phyloP scores from a whole-genome alignment of 2,113 vertebrate genomes.

The Chionis minor region DNA sequence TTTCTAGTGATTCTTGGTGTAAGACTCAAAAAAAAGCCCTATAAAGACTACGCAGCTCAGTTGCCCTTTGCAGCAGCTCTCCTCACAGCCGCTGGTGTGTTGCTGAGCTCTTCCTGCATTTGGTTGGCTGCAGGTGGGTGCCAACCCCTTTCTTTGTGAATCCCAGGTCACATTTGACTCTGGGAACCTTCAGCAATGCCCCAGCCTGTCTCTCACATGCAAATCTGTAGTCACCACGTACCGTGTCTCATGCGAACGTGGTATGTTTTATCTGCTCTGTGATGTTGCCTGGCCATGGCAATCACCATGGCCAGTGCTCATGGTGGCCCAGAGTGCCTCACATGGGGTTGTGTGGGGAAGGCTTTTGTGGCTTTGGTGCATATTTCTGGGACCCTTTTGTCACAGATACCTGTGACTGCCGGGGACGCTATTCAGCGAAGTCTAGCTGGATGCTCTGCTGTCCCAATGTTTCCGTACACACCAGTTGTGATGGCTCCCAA shows the following conservation, averaged over 20 bases:
- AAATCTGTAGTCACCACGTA: neutral
- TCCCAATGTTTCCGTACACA: neutral
- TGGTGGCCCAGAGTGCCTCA: neutral
- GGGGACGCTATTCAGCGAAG: neutral
- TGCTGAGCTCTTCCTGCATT: neutral
- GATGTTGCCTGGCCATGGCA: neutral
- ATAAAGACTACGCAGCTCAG: neutral
- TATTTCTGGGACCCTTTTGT: neutral
- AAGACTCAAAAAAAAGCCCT: neutral
- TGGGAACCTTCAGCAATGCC: neutral
- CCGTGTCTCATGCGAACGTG: fast-evolving
- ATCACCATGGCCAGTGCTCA: fast-evolving
- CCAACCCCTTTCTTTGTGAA: neutral
- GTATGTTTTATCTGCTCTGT: neutral
- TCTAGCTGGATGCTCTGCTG: neutral
- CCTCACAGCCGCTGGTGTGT: neutral
- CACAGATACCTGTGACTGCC: neutral
- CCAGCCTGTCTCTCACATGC: fast-evolving
- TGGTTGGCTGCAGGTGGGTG: neutral
- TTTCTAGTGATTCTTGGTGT: neutral
- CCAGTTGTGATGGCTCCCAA: neutral
- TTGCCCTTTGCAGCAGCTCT: neutral
- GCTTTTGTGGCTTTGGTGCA: neutral
- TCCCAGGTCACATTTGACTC: neutral
- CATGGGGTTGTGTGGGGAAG: fast-evolving